A percentile compares a stretch with the other conserved stretches of the same genome.
phyloP scores from a whole-genome alignment of 2,888 invertebrate genomes.

The Griposia aprilina region DNA sequence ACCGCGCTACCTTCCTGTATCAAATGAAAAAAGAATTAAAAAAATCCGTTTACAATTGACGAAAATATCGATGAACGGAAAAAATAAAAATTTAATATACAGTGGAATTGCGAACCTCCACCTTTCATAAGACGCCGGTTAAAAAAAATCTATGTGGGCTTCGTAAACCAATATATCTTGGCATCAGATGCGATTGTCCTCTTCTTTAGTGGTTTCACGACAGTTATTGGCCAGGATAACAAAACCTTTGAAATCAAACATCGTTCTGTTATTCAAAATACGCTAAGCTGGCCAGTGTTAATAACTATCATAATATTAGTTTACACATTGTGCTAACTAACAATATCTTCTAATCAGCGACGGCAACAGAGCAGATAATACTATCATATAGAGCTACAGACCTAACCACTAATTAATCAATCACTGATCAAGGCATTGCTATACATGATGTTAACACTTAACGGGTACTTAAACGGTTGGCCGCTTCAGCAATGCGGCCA shows the following conservation, averaged over 20 bases:
- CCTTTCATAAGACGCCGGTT: too few species aligned
- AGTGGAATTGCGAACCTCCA: too few species aligned
- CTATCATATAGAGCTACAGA: slow-evolving; percentile 23
- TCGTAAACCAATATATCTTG: background rate
- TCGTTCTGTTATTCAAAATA: background rate
- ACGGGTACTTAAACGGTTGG: slow-evolving; percentile 32
- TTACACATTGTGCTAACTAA: background rate
- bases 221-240: too few species aligned
- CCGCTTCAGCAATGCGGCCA: slow-evolving; percentile 36
- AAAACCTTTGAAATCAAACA: background rate
- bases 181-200: background rate
- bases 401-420: slow-evolving; percentile 41
- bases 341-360: slow-evolving; percentile 2
- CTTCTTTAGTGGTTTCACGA: background rate
- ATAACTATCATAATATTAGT: background rate
- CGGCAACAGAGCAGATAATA: slow-evolving; percentile 44
- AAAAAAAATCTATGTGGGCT: background rate
- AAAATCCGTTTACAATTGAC: too few species aligned
- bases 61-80: too few species aligned
- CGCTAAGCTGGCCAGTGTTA: background rate
- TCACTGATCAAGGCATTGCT: slow-evolving; percentile 48
- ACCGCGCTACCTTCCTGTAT: too few species aligned
- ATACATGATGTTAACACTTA: slow-evolving; percentile 52
- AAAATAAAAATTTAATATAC: too few species aligned
- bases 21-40: too few species aligned